These are phyloP conservation scores for Pipa parva DNA, from an alignment of 2,113 vertebrate genomes.

Conservation along the genomic window DNA sequence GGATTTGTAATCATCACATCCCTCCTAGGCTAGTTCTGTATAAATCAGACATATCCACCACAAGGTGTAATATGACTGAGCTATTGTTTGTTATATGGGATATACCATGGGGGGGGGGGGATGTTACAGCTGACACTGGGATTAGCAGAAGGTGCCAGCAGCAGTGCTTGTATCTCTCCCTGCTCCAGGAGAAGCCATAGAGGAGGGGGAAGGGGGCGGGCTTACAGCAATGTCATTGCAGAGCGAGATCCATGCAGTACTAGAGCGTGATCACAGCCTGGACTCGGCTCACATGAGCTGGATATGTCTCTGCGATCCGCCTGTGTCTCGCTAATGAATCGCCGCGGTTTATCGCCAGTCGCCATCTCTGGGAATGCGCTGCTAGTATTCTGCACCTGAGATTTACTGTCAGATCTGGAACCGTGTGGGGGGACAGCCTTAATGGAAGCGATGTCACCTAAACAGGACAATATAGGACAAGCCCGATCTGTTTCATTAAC, in stretches of 20 bases:
- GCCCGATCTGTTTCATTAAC: slow-evolving; percentile 63
- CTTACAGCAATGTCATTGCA: background rate
- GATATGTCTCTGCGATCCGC: background rate
- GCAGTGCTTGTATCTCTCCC: background rate
- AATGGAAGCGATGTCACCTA: slow-evolving; percentile 69
- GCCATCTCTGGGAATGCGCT: background rate
- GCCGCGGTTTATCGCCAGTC: background rate
- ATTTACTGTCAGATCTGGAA: slow-evolving; percentile 1
- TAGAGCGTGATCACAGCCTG: slow-evolving; percentile 5
- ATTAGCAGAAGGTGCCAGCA: too few species aligned
- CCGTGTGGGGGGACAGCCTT: slow-evolving; percentile 45
- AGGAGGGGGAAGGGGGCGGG: slow-evolving; percentile 17
- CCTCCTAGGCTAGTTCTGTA: too few species aligned
- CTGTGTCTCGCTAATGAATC: background rate
- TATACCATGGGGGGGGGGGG: too few species aligned
- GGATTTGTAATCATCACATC: too few species aligned
- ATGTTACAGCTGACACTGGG: too few species aligned
- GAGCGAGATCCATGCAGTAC: background rate
- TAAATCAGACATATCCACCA: too few species aligned
- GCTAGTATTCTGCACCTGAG: background rate
- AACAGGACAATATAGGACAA: slow-evolving; percentile 65
- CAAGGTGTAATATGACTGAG: too few species aligned
- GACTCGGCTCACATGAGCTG: background rate
- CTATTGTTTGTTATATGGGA: too few species aligned
- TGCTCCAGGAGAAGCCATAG: background rate